A percentile compares a stretch with the other conserved stretches of the same genome.
phyloP scores from a whole-genome alignment of 2,888 invertebrate genomes.

The Synanthedon andrenaeformis region DNA sequence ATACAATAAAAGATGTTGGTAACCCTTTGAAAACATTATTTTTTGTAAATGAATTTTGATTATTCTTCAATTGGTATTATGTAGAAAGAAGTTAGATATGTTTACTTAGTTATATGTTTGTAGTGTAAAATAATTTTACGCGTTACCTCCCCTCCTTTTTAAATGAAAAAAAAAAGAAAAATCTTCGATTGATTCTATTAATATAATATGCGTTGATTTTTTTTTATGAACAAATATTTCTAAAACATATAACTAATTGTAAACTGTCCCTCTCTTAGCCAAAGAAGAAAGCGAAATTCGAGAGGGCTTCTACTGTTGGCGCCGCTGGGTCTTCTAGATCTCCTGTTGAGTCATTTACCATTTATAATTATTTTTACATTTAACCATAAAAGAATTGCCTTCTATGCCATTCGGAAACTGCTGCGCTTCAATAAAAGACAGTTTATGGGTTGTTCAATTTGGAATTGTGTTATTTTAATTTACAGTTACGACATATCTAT shows the following conservation, averaged over 20 bases:
- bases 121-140: background rate
- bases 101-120: conserved; percentile 1
- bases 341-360: conserved; percentile 53
- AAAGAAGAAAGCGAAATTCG: conserved; percentile 56
- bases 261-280: conserved; percentile 42
- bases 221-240: background rate
- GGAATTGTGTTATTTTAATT: no score
- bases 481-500: no score
- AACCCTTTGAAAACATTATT: no score
- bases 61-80: no score
- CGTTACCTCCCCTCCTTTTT: background rate
- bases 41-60: no score
- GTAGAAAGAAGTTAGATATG: background rate
- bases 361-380: background rate
- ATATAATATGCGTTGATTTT: conserved; percentile 13
- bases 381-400: no score
- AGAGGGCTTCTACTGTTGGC: conserved; percentile 27
- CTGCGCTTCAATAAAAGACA: no score
- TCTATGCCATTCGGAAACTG: no score
- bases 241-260: conserved; percentile 4
- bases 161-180: background rate
- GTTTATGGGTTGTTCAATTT: no score
- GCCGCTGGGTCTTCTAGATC: conserved; percentile 40
- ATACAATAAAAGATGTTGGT: no score
- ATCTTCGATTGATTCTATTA: background rate